Evolutionary conservation across 2,113 vertebrate genomes (phyloP).

Genomic region (Epinephelus lanceolatus): DNA sequence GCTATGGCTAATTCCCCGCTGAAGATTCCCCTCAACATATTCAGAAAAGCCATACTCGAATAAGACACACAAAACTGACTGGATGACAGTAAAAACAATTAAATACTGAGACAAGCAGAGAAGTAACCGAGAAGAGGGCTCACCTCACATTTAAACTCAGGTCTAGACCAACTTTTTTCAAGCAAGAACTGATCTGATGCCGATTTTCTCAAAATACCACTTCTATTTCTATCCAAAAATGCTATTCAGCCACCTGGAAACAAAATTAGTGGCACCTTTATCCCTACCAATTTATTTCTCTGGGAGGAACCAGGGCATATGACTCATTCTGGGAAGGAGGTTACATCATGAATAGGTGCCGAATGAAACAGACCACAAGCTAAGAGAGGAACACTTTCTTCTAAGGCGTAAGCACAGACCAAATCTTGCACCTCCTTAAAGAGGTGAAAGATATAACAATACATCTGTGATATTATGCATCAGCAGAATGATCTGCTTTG

Average conservation of each 20-base stretch:
- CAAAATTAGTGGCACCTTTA: slow-evolving; percentile 67
- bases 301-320: slow-evolving; percentile 61
- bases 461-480: slow-evolving; percentile 34
- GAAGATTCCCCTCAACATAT: no score
- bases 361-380: slow-evolving; percentile 61
- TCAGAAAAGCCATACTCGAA: background rate
- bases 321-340: slow-evolving; percentile 71
- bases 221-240: slow-evolving; percentile 39
- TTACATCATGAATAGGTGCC: slow-evolving; percentile 72
- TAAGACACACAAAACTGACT: background rate
- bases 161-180: slow-evolving; percentile 5
- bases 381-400: slow-evolving; percentile 52
- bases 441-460: slow-evolving; percentile 46
- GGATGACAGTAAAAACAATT: background rate
- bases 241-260: slow-evolving; percentile 64
- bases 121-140: background rate
- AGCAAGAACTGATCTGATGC: slow-evolving; percentile 10
- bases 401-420: slow-evolving; percentile 20
- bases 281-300: slow-evolving; percentile 56
- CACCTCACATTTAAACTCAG: background rate
- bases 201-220: slow-evolving; percentile 27
- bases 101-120: background rate
- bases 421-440: slow-evolving; percentile 57
- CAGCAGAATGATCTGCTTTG: slow-evolving; percentile 21
- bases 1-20: no score